A percentile compares a stretch with the other conserved stretches of the same genome.
Evolutionary conservation across 2,888 invertebrate genomes (phyloP).

Genomic region (Thumatha senex): DNA sequence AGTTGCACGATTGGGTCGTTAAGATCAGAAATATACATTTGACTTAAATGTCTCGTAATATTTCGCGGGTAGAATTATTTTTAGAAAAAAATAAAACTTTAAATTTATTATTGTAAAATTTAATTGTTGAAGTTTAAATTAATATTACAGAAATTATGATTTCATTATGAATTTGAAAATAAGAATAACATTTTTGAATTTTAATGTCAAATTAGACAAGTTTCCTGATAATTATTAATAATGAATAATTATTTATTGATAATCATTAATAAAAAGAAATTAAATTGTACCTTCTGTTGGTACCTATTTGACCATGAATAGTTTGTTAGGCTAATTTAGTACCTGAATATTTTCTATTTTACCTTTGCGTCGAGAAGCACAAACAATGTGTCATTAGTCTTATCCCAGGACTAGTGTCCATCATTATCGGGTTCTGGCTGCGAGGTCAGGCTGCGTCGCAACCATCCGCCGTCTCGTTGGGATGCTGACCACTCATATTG

Average conservation of each 20-base stretch:
- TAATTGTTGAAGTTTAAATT: too few species aligned
- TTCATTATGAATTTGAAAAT: too few species aligned
- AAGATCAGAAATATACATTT: background rate
- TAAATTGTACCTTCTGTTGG: background rate
- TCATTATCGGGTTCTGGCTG: constrained; percentile 8
- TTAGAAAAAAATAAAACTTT: background rate
- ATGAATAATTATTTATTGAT: background rate
- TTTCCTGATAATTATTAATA: too few species aligned
- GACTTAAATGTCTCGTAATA: background rate
- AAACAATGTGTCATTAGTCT: constrained; percentile 14
- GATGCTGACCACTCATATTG: constrained; percentile 5
- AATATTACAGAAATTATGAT: background rate
- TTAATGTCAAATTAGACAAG: background rate
- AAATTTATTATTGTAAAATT: background rate
- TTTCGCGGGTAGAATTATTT: background rate
- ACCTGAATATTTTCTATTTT: constrained; percentile 7
- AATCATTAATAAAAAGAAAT: background rate
- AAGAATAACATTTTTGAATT: too few species aligned
- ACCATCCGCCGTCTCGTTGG: constrained; percentile 6
- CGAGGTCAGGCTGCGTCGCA: constrained; percentile 5
- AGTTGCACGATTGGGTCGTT: background rate
- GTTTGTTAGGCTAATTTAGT: background rate
- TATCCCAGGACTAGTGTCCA: constrained; percentile 14
- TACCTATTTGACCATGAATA: background rate
- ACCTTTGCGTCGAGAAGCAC: constrained; percentile 14